These are phyloP conservation scores for Pegea sp. DNA, from an alignment of 23 tunicate genomes.

Conservation along the genomic window DNA sequence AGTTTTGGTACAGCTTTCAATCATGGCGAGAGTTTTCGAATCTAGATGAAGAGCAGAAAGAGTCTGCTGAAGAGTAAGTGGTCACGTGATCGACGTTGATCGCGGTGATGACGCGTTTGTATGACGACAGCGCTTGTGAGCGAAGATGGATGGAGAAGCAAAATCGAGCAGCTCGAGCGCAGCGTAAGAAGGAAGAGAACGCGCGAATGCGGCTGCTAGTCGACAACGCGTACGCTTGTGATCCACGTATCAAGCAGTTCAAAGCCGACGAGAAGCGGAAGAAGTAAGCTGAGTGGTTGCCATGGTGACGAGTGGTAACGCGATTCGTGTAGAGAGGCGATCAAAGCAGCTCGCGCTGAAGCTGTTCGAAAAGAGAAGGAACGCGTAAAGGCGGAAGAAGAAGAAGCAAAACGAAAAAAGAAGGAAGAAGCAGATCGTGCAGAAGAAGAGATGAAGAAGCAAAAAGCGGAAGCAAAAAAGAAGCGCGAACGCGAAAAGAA, in stretches of 20 bases:
- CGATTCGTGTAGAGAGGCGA: conserved; percentile 32
- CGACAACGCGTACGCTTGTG: conserved; percentile 80
- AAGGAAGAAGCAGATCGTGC: conserved; percentile 18
- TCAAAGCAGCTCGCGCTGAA: conserved; percentile 39
- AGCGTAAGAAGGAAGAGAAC: conserved; percentile 81
- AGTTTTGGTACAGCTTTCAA: conserved; percentile 84
- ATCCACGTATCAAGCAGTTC: conserved; percentile 65
- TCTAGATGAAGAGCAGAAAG: conserved; percentile 76
- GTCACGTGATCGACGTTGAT: too few species aligned
- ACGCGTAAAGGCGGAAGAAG: conserved; percentile 36
- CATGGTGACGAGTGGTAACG: not conserved
- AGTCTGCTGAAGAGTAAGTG: conserved; percentile 77
- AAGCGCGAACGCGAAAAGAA: conserved; percentile 62
- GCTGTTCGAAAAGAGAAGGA: conserved; percentile 34
- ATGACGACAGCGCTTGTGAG: conserved; percentile 36
- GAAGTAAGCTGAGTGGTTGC: conserved; percentile 12
- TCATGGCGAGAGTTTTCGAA: conserved; percentile 93
- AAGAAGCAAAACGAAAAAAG: conserved; percentile 5
- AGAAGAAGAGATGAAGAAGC: conserved; percentile 18
- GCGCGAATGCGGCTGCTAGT: conserved; percentile 75
- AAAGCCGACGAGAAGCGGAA: conserved; percentile 54
- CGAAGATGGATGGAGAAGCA: conserved; percentile 93
- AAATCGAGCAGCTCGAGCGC: conserved; percentile 60
- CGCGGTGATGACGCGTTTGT: not conserved
- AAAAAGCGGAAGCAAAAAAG: conserved; percentile 49